Evolutionary conservation across 1,140 invertebrate genomes (phyloP), one percentile per base, ranked within the genome.

Genomic region (Dendroctonus ponderosae): DNA sequence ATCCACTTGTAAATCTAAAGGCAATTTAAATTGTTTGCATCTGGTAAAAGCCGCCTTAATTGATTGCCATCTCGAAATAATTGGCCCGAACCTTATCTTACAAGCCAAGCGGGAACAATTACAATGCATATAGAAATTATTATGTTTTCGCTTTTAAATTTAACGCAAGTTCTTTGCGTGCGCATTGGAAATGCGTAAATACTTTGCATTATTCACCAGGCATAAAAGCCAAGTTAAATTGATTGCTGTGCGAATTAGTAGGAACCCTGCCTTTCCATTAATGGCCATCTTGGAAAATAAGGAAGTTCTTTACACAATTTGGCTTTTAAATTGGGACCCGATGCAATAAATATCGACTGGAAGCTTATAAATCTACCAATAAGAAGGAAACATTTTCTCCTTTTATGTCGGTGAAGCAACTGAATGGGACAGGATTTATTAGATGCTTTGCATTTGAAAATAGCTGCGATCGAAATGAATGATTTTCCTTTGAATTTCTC

Each of bases 301-400:
- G 14, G 61, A 63, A 63, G 40, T 46, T 12, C 61, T 63, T 63
- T 63, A 63, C 61, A 54, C 49, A 63, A 63, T 63, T 63, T 54
- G 61, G 61, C 61, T 63, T 63, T 63, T 63, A 63, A 63, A 63
- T 63, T 42, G 37, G 53, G 51, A 42, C 41, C 61, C 38, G 42
- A 49, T 39, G 61, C 61, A 63, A 63, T 63, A 63, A 63, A 63
- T 63, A 63, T 63, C 61, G 61, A 54, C 50, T 63, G 38, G 51
- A 54, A 63, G 61, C 51, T 37, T 63, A 54, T 53, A 63, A 63
- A 63, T 63, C 51, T 63, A 51, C 61, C 53, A 63, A 63, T 63
- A 63, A 63, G 61, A 63, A 54, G 51, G 61, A 53, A 63, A 54
- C 61, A 53, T 62, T 52, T 62, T 62, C 61, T 46, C 59, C 42